Evolutionary conservation across 1,140 invertebrate genomes (phyloP), one percentile per base, ranked within the genome.

Genomic region (Drosophila tsacasi): DNA sequence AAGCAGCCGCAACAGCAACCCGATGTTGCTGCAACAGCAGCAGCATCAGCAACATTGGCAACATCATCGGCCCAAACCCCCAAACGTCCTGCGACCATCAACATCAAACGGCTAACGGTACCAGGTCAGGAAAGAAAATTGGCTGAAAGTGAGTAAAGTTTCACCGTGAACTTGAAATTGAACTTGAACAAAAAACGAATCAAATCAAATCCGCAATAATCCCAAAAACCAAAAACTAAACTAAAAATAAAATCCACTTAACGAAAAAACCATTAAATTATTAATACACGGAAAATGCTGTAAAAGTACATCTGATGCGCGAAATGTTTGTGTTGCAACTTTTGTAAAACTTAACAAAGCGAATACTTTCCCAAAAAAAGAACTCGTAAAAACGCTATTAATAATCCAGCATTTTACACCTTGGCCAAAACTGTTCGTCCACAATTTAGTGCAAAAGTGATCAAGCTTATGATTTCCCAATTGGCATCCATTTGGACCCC

Each of bases 71-170:
- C 73, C 52, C 69, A 75, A 60, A 79, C 55, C 58, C 84, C 84
- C 66, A 68, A 64, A 64, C 78, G 84, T 72, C 84, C 84, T 73
- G 84, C 54, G 61, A 87, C 84, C 69, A 87, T 82, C 91, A 87
- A 87, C 91, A 87, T 81, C 83, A 90, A 91, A 85, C 89, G 84
- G 59, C 85, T 91, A 69, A 85, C 90, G 67, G 90, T 91, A 90
- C 90, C 89, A 92, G 85, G 85, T 92, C 91, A 91, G 86, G 87
- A 92, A 81, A 92, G 66, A 76, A 92, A 92, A 92, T 92, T 92
- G 91, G 91, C 84, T 79, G 89, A 92, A 92, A 92, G 91, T 92
- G 91, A 92, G 91, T 92, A 92, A 72, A 90, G 85, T 90, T 86
- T 90, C 67, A 85, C 81, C 78, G 82, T 72, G 76, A 90, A 89